phyloP scores from a whole-genome alignment of 2,113 vertebrate species.

The Rhegmatorhina hoffmannsi region DNA sequence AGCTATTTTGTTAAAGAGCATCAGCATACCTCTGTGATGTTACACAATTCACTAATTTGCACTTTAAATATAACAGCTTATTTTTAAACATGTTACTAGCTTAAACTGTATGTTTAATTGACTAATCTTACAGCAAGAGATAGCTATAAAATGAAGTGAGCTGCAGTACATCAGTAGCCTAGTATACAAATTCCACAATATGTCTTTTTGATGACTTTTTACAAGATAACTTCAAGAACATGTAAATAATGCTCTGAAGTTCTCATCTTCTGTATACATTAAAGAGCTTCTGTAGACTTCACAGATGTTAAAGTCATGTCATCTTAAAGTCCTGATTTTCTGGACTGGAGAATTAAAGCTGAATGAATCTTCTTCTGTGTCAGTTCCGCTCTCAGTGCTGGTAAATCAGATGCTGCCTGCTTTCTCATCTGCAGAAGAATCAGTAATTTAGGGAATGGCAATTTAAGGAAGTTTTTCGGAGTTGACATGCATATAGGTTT shows the following conservation, averaged over 20 bases:
- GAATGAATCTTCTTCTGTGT: constrained; percentile 85
- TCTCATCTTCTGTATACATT: not conserved
- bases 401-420: constrained; percentile 84
- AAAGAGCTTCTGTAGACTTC: not conserved
- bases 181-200: not conserved
- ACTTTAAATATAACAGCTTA: not conserved
- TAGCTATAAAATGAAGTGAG: not conserved
- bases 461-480: not conserved
- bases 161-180: not conserved
- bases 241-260: not conserved
- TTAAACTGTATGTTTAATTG: not conserved
- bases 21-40: not conserved
- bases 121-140: not conserved
- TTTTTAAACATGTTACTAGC: not conserved
- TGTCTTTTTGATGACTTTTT: not conserved
- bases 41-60: not conserved
- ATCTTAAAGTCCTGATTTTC: constrained; percentile 5
- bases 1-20: not conserved
- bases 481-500: not conserved
- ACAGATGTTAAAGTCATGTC: not conserved
- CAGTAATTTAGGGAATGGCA: not conserved
- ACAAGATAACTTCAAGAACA: not conserved
- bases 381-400: constrained; percentile 84
- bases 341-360: constrained; percentile 48
- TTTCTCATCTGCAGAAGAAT: constrained; percentile 83